Base-by-base conservation (phyloP, 2,888 invertebrate species). In the Smittia sp. region DNA sequence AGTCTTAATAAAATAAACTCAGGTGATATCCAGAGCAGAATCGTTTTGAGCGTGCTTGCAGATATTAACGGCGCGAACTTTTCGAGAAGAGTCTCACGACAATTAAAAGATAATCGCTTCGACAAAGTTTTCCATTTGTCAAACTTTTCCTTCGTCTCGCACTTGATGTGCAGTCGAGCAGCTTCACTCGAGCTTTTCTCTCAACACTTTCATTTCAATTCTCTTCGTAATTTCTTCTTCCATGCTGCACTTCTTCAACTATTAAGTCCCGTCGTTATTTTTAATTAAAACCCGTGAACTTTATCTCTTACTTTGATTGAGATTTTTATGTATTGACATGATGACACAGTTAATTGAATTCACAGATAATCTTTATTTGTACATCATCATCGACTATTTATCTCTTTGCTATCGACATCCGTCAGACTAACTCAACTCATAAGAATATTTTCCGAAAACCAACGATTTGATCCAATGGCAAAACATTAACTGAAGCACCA, bases 1-100 rank as follows among this genome's bases (percentile, higher is more conserved):
- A 46, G 15, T 46, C 46, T 46, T 46, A 46, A n/a, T 15, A n/a
- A 58, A 58, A 58, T 58, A 58, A 18, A 18, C 20, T 58, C 58
- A 58, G 22, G 52, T 52, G 52, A 52, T 52, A n/a, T 4, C 15
- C 52, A 11, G 52, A 52, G 15, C 9, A 7, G 39, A 39, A 39
- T 9, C n/a, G n/a, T n/a, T n/a, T n/a, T n/a, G n/a, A n/a, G n/a
- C n/a, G n/a, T n/a, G n/a, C n/a, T n/a, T n/a, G n/a, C n/a, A n/a
- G n/a, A n/a, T n/a, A n/a, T n/a, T n/a, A n/a, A n/a, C n/a, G n/a
- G n/a, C n/a, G n/a, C n/a, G n/a, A n/a, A n/a, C n/a, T n/a, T n/a
- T n/a, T n/a, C n/a, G n/a, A n/a, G n/a, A n/a, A n/a, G n/a, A n/a
- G n/a, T 32, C 32, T 32, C 32, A 32, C 32, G 32, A 9, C 32